Percentiles rank a stretch among this genome's conserved stretches.
phyloP scores from a whole-genome alignment of 1,140 invertebrate genomes.

The Cotesia typhae region DNA sequence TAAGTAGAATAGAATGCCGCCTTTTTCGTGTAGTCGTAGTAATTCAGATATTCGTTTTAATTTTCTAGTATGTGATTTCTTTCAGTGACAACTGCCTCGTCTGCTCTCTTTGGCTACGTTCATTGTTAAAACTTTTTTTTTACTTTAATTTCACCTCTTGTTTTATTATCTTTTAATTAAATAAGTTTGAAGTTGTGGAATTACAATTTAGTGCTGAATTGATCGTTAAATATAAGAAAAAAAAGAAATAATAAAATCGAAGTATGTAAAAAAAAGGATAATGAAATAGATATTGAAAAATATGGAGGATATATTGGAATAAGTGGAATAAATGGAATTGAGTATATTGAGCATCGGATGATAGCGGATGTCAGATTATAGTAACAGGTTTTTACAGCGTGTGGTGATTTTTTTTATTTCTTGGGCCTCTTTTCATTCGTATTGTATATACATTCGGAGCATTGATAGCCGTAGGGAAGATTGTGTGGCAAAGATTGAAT shows the following conservation, averaged over 20 bases:
- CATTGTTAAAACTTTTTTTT: background rate
- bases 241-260: too few relatives aligned
- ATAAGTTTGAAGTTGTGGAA: too few relatives aligned
- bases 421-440: constrained; percentile 41
- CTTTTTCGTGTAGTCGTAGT: constrained; percentile 17
- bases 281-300: too few relatives aligned
- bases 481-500: constrained; percentile 52
- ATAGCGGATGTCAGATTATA: too few relatives aligned
- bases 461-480: constrained; percentile 39
- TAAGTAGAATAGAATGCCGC: constrained; percentile 5
- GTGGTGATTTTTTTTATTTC: constrained; percentile 2
- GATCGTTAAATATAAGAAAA: too few relatives aligned
- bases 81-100: constrained; percentile 1
- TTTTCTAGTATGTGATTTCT: background rate
- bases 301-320: too few relatives aligned
- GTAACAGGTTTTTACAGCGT: too few relatives aligned
- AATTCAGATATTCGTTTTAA: constrained; percentile 11
- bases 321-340: too few relatives aligned
- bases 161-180: background rate
- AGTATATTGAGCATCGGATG: too few relatives aligned
- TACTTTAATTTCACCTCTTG: background rate
- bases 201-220: too few relatives aligned
- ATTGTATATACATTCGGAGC: constrained; percentile 37
- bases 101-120: constrained; percentile 9
- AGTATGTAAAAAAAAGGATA: too few relatives aligned